Evolutionary conservation across 2,797 vertebrate species (phyloP), one percentile per base, ranked within the genome.

Genomic region (Jordanella pulchra): DNA sequence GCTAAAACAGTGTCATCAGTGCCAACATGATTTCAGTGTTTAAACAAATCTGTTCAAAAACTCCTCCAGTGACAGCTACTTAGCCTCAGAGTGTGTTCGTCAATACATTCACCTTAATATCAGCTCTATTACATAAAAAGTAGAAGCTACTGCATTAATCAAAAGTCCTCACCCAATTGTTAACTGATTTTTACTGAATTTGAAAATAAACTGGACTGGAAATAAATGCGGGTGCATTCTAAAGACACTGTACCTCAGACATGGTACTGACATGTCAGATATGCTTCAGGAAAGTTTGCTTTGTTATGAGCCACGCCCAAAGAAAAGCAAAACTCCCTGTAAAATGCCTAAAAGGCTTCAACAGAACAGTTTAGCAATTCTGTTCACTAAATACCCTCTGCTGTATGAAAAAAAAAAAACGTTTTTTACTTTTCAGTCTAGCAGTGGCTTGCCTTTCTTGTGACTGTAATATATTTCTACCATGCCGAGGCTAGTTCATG

Each of bases 291-390:
- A 71, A 28, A 67, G 45, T 44, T 45, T 60, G 56, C 25, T 28
- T 50, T 54, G 61, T 48, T 65, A 28, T 69, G 73, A 32, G 70
- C 53, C n/a, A 42, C 42, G 71, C 51, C 76, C 72, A 58, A 60
- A 7, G 3, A 14, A 61, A 51, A 51, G 65, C 45, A 71, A 54
- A 66, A 32, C 23, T 35, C 66, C 44, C 27, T 76, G 58, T 3
- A 45, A 77, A 35, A 35, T 44, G 25, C 28, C 54, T 55, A 39
- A 75, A 44, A 27, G 14, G 32, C 25, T 53, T 68, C n/a, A n/a
- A n/a, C 13, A 53, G 39, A 10, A 42, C 4, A 42, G 39, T 42
- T 10, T 42, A 42, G 4, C 35, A 35, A 35, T 35, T 35, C 35
- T 35, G 35, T 35, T 35, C 35, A 5, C 35, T 35, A 35, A 35